These are phyloP conservation scores for Apamea monoglypha DNA, from an alignment of 2,888 invertebrate genomes.

Conservation along the genomic window DNA sequence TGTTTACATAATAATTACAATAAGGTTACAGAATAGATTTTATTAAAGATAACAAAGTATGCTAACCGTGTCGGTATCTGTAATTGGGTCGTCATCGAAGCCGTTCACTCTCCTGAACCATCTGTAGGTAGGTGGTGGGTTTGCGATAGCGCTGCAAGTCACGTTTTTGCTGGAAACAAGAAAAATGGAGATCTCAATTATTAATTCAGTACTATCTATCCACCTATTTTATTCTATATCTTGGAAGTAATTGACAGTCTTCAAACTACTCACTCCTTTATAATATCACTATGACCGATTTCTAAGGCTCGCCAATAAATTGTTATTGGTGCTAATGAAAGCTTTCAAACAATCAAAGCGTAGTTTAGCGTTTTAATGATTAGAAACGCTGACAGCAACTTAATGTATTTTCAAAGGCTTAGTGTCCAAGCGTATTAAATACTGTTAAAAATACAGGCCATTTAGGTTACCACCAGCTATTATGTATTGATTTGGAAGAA, in stretches of 20 bases:
- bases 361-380: not conserved
- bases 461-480: not conserved
- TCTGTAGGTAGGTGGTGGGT: conserved; percentile 80
- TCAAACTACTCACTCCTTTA: not conserved
- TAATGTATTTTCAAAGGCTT: not conserved
- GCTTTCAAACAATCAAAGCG: not conserved
- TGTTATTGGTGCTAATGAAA: not conserved
- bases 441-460: not conserved
- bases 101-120: conserved; percentile 77
- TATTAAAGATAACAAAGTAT: not conserved
- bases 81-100: conserved; percentile 74
- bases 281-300: not conserved
- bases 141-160: conserved; percentile 82
- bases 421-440: not conserved
- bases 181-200: not conserved
- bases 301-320: not conserved
- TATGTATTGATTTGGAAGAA: not conserved
- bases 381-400: not conserved
- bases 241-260: not conserved
- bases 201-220: not conserved
- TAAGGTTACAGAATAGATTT: not conserved
- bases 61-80: conserved; percentile 80
- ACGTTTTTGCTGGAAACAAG: conserved; percentile 82
- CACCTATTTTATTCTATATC: not conserved
- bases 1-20: not conserved